phyloP scores from a whole-genome alignment of 2,797 vertebrate genomes.

The Bufotes viridis region DNA sequence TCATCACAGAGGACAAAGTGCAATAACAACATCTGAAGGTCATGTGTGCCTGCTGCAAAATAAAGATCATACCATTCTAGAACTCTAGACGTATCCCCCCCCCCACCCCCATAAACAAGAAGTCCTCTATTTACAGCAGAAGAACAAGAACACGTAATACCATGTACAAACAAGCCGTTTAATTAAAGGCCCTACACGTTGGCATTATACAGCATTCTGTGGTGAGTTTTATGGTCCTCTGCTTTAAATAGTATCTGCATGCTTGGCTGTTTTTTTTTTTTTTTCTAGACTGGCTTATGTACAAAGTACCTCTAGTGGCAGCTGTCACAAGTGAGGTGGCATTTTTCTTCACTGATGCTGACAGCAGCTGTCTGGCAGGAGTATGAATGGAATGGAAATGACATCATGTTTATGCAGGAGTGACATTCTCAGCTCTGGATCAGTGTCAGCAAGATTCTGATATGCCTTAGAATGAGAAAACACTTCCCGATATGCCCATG shows the following conservation, averaged over 20 bases:
- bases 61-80: neutral
- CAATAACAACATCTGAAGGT: neutral
- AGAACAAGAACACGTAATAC: neutral
- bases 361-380: conserved; percentile 93
- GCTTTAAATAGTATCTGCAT: conserved; percentile 84
- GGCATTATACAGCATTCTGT: conserved; percentile 44
- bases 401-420: conserved; percentile 95
- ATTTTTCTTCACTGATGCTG: conserved; percentile 90
- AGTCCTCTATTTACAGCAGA: conserved; percentile 22
- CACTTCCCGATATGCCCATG: conserved; percentile 78
- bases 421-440: conserved; percentile 87
- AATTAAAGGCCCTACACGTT: conserved; percentile 41
- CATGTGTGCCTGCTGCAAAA: neutral
- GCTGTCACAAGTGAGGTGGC: conserved; percentile 93
- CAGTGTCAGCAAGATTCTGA: conserved; percentile 90
- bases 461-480: conserved; percentile 83
- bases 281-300: conserved; percentile 75
- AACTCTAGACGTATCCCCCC: neutral
- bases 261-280: conserved; percentile 71
- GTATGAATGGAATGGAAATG: conserved; percentile 91
- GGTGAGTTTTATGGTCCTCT: conserved; percentile 63
- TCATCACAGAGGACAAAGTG: neutral
- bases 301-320: conserved; percentile 87
- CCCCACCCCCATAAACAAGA: neutral
- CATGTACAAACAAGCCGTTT: conserved; percentile 35